Conservation (phyloP, 2,113 vertebrate species). For the Ceratotherium simum region DNA sequence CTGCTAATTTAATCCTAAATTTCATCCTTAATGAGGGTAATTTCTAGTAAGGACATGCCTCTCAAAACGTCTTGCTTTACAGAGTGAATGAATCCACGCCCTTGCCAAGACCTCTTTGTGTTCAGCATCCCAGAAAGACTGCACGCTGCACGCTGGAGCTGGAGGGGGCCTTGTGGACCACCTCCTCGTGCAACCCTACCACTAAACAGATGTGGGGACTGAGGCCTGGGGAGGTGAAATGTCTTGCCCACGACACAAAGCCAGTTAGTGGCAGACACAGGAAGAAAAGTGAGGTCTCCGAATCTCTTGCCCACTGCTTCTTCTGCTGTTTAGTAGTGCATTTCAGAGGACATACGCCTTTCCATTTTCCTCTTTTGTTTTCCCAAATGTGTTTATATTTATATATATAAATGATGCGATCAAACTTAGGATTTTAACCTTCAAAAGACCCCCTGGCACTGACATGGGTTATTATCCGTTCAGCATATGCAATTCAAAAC, state of each 20-base stretch:
- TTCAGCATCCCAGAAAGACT: background rate
- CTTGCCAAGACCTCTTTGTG: background rate
- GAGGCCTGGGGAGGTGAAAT: background rate
- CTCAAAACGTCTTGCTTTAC: background rate
- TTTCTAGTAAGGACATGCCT: constrained; percentile 10
- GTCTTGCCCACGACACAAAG: background rate
- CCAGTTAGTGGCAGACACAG: background rate
- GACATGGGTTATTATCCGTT: constrained; percentile 67
- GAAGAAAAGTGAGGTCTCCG: background rate
- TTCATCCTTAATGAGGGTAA: constrained; percentile 7
- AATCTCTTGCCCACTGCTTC: background rate
- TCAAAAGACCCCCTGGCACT: constrained; percentile 40
- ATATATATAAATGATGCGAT: background rate
- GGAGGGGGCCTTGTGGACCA: background rate
- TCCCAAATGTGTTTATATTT: constrained; percentile 7
- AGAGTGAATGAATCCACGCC: background rate
- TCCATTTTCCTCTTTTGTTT: background rate
- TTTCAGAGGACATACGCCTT: background rate
- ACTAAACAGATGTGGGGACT: background rate
- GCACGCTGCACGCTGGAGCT: rapidly evolving
- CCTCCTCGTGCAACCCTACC: background rate
- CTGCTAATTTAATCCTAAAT: background rate
- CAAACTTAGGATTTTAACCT: constrained; percentile 70
- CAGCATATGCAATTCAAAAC: constrained; percentile 57
- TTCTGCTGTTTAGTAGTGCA: background rate